These are phyloP conservation scores for Cottus gobio DNA, from an alignment of 2,113 vertebrate species.

Conservation along the genomic window DNA sequence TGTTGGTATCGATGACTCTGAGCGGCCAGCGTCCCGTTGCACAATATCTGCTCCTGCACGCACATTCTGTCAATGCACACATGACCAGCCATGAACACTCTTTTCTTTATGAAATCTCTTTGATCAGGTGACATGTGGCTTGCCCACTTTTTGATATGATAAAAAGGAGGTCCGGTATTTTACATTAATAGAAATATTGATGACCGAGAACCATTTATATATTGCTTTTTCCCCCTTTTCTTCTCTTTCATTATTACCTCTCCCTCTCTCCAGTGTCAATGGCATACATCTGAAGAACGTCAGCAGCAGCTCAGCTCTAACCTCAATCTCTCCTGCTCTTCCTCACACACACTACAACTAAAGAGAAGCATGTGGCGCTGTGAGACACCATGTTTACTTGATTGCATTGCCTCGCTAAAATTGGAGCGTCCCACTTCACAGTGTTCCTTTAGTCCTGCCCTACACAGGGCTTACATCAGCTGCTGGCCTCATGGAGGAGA, in stretches of 20 bases:
- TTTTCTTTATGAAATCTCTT: not conserved
- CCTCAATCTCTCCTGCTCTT: not conserved
- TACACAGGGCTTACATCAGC: slow-evolving; percentile 13
- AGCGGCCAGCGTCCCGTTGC: slow-evolving; percentile 12
- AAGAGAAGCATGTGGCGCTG: slow-evolving; percentile 7
- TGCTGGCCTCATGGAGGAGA: slow-evolving; percentile 2
- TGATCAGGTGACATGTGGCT: not conserved
- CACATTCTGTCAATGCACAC: slow-evolving; percentile 37
- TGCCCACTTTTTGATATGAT: not conserved
- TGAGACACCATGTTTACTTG: slow-evolving; percentile 20
- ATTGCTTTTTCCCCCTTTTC: not conserved
- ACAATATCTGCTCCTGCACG: slow-evolving; percentile 17
- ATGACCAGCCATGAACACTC: not conserved
- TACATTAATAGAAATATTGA: slow-evolving; percentile 38
- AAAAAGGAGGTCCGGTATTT: not conserved
- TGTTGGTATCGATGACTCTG: slow-evolving; percentile 32
- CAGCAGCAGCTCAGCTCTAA: slow-evolving; percentile 23
- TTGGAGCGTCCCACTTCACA: slow-evolving; percentile 27
- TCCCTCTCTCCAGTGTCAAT: slow-evolving; percentile 9
- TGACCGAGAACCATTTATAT: not conserved
- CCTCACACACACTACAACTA: not conserved
- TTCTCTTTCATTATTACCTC: not conserved
- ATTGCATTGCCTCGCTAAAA: slow-evolving; percentile 37
- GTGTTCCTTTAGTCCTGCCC: not conserved
- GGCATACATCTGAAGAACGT: slow-evolving; percentile 58